These are phyloP conservation scores for Zophobas morio DNA, from an alignment of 1,140 invertebrate species.

Conservation along the genomic window DNA sequence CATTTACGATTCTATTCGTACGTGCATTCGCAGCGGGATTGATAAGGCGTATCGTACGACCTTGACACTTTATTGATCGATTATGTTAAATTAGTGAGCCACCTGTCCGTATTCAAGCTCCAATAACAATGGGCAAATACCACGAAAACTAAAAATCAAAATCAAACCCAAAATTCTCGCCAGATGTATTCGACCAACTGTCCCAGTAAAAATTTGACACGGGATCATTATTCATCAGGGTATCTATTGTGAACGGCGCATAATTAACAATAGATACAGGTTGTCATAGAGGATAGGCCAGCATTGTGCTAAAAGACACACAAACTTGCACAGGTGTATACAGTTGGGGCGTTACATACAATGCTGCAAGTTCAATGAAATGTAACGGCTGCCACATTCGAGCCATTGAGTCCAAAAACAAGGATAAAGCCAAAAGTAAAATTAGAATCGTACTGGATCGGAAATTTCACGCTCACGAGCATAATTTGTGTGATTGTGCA, in stretches of 20 bases:
- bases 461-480: too few species aligned
- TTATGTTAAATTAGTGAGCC: background rate
- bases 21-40: background rate
- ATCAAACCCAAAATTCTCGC: conserved; percentile 1
- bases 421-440: too few species aligned
- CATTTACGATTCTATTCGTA: background rate
- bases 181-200: background rate
- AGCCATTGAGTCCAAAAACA: too few species aligned
- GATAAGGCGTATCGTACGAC: conserved; percentile 19
- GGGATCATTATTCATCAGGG: conserved; percentile 4
- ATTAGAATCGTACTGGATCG: too few species aligned
- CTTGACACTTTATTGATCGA: conserved; percentile 33
- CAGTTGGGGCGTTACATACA: background rate
- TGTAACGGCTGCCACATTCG: background rate
- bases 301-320: conserved; percentile 18
- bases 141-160: conserved; percentile 20
- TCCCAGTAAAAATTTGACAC: background rate
- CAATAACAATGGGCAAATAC: conserved; percentile 17
- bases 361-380: conserved; percentile 1
- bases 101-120: conserved; percentile 24
- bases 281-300: conserved; percentile 27
- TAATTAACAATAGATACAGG: conserved; percentile 37
- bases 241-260: conserved; percentile 22
- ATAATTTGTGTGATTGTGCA: too few species aligned
- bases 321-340: conserved; percentile 24